Percentiles rank a stretch among this genome's conserved stretches.
Evolutionary conservation across 2,113 vertebrate species (phyloP).

Genomic region (Prinia subflava): DNA sequence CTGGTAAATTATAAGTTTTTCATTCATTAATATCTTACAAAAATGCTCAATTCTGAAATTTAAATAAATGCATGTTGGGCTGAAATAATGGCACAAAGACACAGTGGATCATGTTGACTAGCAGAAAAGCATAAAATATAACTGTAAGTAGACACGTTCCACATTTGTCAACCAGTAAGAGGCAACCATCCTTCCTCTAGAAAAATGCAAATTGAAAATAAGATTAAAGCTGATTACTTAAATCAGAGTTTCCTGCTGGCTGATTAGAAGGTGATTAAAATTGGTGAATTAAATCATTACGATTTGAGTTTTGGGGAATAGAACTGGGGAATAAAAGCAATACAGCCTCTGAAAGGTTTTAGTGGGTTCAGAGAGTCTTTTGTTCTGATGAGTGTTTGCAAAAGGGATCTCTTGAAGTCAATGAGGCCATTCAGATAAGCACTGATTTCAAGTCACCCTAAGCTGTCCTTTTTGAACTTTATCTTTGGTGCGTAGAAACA

Average conservation of each 20-base stretch:
- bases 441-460: neutral
- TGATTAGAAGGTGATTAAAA: conserved; percentile 55
- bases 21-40: neutral
- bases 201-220: conserved; percentile 24
- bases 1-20: neutral
- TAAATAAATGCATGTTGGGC: neutral
- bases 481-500: neutral
- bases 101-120: neutral
- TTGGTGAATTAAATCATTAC: neutral
- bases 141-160: neutral
- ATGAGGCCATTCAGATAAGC: neutral
- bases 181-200: neutral
- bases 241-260: conserved; percentile 9
- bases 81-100: neutral
- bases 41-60: neutral
- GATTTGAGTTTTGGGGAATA: neutral
- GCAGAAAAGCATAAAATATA: neutral
- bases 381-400: neutral
- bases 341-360: neutral
- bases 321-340: neutral
- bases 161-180: neutral
- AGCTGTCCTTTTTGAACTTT: neutral
- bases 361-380: neutral
- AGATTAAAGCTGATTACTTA: conserved; percentile 43
- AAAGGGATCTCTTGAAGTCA: neutral